A percentile compares a stretch with the other conserved stretches of the same genome.
phyloP scores from a whole-genome alignment of 2,888 invertebrate genomes.

The Mythimna albipuncta region DNA sequence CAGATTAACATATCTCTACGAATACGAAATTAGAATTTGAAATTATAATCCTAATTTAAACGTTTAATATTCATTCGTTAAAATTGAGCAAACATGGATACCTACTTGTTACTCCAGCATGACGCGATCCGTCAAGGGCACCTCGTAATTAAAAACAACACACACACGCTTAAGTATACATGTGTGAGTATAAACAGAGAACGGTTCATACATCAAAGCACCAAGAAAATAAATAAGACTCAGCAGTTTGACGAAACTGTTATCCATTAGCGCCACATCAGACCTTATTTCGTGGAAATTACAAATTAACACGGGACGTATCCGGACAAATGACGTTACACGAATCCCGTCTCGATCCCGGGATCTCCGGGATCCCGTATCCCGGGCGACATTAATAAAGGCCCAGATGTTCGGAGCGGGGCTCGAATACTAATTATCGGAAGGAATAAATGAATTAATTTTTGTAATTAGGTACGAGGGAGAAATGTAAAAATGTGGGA shows the following conservation, averaged over 20 bases:
- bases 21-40: conserved; percentile 40
- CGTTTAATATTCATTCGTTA: conserved; percentile 38
- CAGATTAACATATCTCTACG: conserved; percentile 22
- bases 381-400: conserved; percentile 76
- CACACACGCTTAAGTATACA: conserved; percentile 8
- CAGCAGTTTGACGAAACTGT: conserved; percentile 60
- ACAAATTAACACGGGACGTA: conserved; percentile 65
- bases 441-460: conserved; percentile 81
- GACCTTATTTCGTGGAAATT: conserved; percentile 65
- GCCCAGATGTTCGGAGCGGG: conserved; percentile 77
- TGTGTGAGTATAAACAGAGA: conserved; percentile 22
- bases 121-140: conserved; percentile 32
- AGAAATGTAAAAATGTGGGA: conserved; percentile 56
- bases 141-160: conserved; percentile 29
- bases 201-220: conserved; percentile 43
- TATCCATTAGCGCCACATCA: conserved; percentile 64
- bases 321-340: conserved; percentile 66
- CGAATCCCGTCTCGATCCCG: conserved; percentile 57
- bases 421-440: conserved; percentile 85
- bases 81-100: conserved; percentile 35
- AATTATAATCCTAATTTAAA: conserved; percentile 48
- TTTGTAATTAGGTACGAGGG: conserved; percentile 73
- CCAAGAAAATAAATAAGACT: conserved; percentile 56
- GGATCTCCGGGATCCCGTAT: conserved; percentile 51
- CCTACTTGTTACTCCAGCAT: conserved; percentile 31